phyloP scores from a whole-genome alignment of 2,888 invertebrate genomes.

The Latrodectus elegans region DNA sequence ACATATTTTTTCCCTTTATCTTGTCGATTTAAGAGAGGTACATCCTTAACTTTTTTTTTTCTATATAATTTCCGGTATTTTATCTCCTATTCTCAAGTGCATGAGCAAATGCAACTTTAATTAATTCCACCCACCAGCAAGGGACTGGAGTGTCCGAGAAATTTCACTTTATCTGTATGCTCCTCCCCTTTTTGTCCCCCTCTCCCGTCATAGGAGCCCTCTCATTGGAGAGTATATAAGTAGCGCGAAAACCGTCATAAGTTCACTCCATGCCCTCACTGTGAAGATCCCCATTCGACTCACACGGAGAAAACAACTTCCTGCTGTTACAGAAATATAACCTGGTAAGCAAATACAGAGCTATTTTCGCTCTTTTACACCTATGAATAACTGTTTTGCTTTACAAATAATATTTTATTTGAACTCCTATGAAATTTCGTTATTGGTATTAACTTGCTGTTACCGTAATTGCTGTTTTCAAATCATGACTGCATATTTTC shows the following conservation, averaged over 20 bases:
- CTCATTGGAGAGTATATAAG: constrained; percentile 60
- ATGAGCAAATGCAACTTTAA: constrained; percentile 36
- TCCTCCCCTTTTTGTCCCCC: constrained; percentile 10
- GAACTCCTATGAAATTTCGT: too few relatives aligned
- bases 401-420: too few relatives aligned
- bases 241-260: constrained; percentile 35
- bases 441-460: too few relatives aligned
- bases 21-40: too few relatives aligned
- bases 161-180: constrained; percentile 33
- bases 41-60: background rate
- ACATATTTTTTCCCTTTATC: background rate
- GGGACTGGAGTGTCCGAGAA: constrained; percentile 10
- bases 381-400: too few relatives aligned
- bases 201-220: constrained; percentile 12
- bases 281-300: constrained; percentile 10
- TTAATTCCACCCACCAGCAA: constrained; percentile 57
- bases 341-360: background rate
- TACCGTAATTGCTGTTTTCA: too few relatives aligned
- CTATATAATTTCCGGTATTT: background rate
- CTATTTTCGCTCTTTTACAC: background rate
- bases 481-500: too few relatives aligned
- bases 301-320: background rate
- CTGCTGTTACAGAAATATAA: background rate
- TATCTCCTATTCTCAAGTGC: background rate
- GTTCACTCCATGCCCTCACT: constrained; percentile 50